Conservation (phyloP, 1,140 invertebrate genomes). For the Pantala flavescens region DNA sequence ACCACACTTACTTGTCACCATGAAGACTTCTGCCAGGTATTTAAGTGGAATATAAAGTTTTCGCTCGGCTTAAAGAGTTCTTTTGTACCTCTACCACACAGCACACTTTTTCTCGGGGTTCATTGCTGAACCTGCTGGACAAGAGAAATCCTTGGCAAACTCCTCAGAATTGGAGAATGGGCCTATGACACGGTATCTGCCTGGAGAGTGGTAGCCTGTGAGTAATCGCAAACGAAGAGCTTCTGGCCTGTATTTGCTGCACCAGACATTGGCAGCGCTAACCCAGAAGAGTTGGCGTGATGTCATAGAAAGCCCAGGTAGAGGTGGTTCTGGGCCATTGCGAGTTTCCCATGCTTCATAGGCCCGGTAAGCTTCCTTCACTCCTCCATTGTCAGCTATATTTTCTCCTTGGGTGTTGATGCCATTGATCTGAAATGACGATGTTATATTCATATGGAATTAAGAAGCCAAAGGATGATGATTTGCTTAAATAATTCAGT, state of each 20-base stretch:
- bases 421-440: slow-evolving; percentile 59
- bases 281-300: slow-evolving; percentile 71
- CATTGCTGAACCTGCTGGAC: slow-evolving; percentile 68
- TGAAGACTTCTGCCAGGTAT: too few relatives aligned
- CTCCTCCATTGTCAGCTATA: slow-evolving; percentile 82
- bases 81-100: slow-evolving; percentile 51
- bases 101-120: slow-evolving; percentile 80
- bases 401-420: slow-evolving; percentile 86
- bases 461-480: too few relatives aligned
- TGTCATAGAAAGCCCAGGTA: slow-evolving; percentile 52
- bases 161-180: slow-evolving; percentile 81
- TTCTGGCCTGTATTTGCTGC: slow-evolving; percentile 39
- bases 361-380: slow-evolving; percentile 76
- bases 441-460: too few relatives aligned
- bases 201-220: slow-evolving; percentile 56
- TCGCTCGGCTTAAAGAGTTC: too few relatives aligned
- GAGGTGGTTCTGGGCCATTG: slow-evolving; percentile 41
- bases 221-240: slow-evolving; percentile 34
- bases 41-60: too few relatives aligned
- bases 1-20: too few relatives aligned
- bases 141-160: slow-evolving; percentile 79
- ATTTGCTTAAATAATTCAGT: too few relatives aligned
- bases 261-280: slow-evolving; percentile 50
- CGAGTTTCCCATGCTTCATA: slow-evolving; percentile 59
- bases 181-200: slow-evolving; percentile 73